phyloP scores from a whole-genome alignment of 2,797 vertebrate genomes.

The Amblyopsis hoosieri region DNA sequence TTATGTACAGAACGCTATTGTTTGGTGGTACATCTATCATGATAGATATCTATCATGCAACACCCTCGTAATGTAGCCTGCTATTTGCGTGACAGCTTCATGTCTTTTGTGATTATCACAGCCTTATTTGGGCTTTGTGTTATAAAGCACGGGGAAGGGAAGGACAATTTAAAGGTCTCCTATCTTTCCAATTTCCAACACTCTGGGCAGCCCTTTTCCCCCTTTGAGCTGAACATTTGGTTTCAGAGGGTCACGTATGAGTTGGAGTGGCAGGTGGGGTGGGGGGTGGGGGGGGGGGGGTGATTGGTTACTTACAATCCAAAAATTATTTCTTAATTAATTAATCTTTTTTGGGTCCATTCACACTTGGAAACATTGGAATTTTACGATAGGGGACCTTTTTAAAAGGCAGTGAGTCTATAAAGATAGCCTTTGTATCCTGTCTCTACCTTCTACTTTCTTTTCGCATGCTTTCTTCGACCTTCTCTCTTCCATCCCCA shows the following conservation, averaged over 20 bases:
- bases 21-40: slow-evolving; percentile 33
- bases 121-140: slow-evolving; percentile 50
- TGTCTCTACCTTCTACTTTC: slow-evolving; percentile 64
- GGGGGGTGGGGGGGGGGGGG: too few species aligned
- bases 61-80: slow-evolving; percentile 23
- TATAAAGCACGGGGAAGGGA: slow-evolving; percentile 42
- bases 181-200: too few species aligned
- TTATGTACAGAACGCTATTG: slow-evolving; percentile 38
- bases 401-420: background rate
- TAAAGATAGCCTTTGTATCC: slow-evolving; percentile 74
- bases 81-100: slow-evolving; percentile 13
- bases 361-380: too few species aligned
- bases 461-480: slow-evolving; percentile 58
- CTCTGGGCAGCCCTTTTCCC: too few species aligned
- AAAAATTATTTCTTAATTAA: too few species aligned
- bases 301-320: too few species aligned
- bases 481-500: slow-evolving; percentile 50
- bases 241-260: too few species aligned
- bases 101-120: slow-evolving; percentile 30
- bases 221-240: too few species aligned
- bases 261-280: too few species aligned
- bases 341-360: too few species aligned
- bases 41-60: slow-evolving; percentile 44
- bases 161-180: background rate
- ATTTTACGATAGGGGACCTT: too few species aligned